These are phyloP conservation scores for Clinocottus analis DNA, from an alignment of 2,113 vertebrate genomes.

Conservation along the genomic window DNA sequence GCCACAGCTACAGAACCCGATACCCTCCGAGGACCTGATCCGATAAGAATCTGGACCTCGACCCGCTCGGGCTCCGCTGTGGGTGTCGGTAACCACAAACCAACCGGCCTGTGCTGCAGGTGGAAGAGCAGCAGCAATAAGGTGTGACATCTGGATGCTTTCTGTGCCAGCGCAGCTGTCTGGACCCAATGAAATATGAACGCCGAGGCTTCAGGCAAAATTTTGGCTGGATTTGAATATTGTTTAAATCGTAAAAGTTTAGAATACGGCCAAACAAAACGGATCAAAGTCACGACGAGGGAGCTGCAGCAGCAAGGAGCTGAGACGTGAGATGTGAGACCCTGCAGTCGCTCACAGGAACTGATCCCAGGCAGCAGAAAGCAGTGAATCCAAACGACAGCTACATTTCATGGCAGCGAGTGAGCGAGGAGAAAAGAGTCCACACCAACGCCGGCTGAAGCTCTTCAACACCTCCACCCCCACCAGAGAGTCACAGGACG, in stretches of 20 bases:
- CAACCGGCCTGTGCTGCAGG: background rate
- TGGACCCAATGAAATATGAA: constrained; percentile 19
- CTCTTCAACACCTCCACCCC: constrained; percentile 55
- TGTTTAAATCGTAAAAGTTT: background rate
- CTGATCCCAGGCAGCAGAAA: background rate
- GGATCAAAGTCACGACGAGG: background rate
- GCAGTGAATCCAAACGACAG: constrained; percentile 14
- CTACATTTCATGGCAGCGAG: constrained; percentile 3
- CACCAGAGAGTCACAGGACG: constrained; percentile 32
- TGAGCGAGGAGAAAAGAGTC: constrained; percentile 4
- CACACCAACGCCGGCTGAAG: constrained; percentile 21
- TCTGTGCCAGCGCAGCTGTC: background rate
- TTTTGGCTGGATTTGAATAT: background rate
- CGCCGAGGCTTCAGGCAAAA: background rate
- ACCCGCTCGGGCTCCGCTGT: background rate
- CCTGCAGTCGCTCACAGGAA: background rate
- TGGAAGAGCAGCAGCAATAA: background rate
- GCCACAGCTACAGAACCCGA: background rate
- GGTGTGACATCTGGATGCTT: constrained; percentile 2
- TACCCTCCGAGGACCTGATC: background rate
- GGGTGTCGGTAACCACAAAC: background rate
- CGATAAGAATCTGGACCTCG: background rate
- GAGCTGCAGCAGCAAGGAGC: background rate
- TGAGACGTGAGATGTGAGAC: background rate
- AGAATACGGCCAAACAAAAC: background rate